These are phyloP conservation scores for Lepus timidus DNA, from an alignment of 2,113 vertebrate genomes.

Conservation along the genomic window DNA sequence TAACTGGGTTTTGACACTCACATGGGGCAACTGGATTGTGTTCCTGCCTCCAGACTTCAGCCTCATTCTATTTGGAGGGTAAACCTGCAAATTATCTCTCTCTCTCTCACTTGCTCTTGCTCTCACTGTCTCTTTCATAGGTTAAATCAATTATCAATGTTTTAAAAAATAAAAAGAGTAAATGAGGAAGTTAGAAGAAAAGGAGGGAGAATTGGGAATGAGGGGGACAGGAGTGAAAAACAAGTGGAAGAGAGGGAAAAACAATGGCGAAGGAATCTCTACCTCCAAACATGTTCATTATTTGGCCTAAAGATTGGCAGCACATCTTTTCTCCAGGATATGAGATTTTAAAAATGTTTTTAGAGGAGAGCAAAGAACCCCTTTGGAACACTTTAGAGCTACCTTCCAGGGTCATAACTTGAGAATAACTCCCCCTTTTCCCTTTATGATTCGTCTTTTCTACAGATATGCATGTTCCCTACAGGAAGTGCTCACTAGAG, in stretches of 20 bases:
- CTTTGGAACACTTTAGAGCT: constrained; percentile 8
- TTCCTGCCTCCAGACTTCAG: too few species aligned
- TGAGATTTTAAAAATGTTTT: not conserved
- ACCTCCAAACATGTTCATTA: not conserved
- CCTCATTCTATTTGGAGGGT: too few species aligned
- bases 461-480: not conserved
- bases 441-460: not conserved
- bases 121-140: too few species aligned
- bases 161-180: not conserved
- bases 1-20: too few species aligned
- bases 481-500: constrained; percentile 30
- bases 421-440: not conserved
- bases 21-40: too few species aligned
- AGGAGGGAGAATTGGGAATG: not conserved
- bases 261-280: not conserved
- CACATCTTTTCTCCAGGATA: not conserved
- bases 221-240: too few species aligned
- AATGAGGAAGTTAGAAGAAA: not conserved
- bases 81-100: too few species aligned
- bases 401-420: not conserved
- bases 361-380: constrained; percentile 36
- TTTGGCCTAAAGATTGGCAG: not conserved
- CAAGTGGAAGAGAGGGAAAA: too few species aligned
- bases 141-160: too few species aligned
- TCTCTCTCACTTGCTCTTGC: too few species aligned